Evolutionary conservation across 1,140 invertebrate genomes (phyloP).

Genomic region (Aleiodes sp.): DNA sequence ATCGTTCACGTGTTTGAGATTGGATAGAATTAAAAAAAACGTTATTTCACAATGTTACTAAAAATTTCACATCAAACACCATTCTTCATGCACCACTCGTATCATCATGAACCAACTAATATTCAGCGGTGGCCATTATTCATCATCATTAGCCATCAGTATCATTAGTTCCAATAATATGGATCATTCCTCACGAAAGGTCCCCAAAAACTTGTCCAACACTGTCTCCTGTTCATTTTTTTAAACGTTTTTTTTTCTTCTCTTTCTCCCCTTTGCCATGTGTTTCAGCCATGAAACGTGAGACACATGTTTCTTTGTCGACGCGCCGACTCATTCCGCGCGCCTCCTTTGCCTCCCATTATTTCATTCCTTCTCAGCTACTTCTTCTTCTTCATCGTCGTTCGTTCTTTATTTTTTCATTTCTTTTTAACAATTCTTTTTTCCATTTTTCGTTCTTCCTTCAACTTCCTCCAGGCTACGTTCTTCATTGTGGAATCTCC

Average conservation of each 20-base stretch:
- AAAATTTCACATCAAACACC: not conserved
- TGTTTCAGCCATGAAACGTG: constrained; percentile 22
- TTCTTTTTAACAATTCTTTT: too few relatives aligned
- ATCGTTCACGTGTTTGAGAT: not conserved
- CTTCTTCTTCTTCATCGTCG: not conserved
- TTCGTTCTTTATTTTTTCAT: too few relatives aligned
- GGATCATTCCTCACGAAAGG: not conserved
- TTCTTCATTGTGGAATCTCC: not conserved
- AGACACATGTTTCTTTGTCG: constrained; percentile 28
- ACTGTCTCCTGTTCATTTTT: not conserved
- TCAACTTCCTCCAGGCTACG: not conserved
- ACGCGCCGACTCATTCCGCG: constrained; percentile 24
- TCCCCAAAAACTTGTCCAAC: constrained; percentile 7
- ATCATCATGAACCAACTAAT: not conserved
- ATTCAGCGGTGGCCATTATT: constrained; percentile 1
- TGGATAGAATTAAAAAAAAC: not conserved
- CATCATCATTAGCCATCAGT: constrained; percentile 23
- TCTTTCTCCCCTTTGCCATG: constrained; percentile 9
- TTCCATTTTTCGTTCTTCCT: too few relatives aligned
- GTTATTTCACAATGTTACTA: not conserved
- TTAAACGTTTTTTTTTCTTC: too few relatives aligned
- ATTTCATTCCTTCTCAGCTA: constrained; percentile 15
- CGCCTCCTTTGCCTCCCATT: not conserved
- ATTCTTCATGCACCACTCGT: too few relatives aligned
- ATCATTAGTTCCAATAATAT: constrained; percentile 32